These are phyloP conservation scores for Chrysomela aeneicollis DNA, from an alignment of 2,888 invertebrate species.

Conservation along the genomic window DNA sequence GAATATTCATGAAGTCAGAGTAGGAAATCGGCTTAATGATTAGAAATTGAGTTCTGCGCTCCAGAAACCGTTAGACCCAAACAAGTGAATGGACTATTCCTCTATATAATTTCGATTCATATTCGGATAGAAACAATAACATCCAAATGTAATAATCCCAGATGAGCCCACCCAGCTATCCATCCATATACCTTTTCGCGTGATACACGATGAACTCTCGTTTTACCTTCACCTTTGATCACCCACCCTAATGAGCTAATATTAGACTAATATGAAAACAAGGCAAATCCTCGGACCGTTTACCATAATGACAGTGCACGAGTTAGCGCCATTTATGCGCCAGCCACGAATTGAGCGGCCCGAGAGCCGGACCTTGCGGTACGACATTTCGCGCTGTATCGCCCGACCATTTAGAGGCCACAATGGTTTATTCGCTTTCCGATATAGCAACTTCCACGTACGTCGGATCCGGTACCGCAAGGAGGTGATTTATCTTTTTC, in stretches of 20 bases:
- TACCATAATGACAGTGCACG: slow-evolving; percentile 23
- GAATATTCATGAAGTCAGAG: no score
- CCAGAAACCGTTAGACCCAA: neutral
- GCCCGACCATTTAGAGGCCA: neutral
- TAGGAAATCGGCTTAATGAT: neutral
- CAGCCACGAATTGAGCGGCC: neutral
- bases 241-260: slow-evolving; percentile 20
- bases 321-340: slow-evolving; percentile 24
- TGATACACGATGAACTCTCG: slow-evolving; percentile 12
- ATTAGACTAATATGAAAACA: slow-evolving; percentile 23
- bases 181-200: slow-evolving; percentile 4
- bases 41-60: no score
- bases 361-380: neutral
- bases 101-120: neutral
- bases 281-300: slow-evolving; percentile 23
- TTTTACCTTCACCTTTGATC: slow-evolving; percentile 9
- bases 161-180: slow-evolving; percentile 12
- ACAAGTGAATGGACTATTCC: neutral
- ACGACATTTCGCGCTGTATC: slow-evolving; percentile 2
- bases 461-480: neutral
- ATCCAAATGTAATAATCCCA: neutral
- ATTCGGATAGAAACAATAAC: neutral
- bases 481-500: slow-evolving; percentile 26
- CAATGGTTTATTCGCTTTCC: neutral
- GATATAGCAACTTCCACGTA: neutral